A percentile compares a stretch with the other conserved stretches of the same genome.
phyloP scores from a whole-genome alignment of 2,888 invertebrate species.

The Junonia oenone region DNA sequence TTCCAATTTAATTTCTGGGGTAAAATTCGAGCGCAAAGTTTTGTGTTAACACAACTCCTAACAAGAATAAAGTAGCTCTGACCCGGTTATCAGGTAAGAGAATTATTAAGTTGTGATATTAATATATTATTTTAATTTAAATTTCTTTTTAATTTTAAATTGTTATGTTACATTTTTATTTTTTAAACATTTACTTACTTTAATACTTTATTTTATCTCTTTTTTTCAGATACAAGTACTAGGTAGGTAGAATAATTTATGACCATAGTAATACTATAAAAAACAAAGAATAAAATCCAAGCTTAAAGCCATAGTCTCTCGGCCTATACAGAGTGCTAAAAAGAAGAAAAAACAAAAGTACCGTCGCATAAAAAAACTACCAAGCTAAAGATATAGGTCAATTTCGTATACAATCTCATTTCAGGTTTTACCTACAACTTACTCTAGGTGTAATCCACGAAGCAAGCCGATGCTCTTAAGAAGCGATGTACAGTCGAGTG shows the following conservation, averaged over 20 bases:
- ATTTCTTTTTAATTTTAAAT: too few species aligned
- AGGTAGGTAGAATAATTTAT: too few species aligned
- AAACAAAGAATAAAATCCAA: background rate
- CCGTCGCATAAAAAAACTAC: background rate
- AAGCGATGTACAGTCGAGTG: background rate
- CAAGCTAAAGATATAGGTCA: background rate
- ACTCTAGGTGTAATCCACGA: background rate
- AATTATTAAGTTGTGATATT: background rate
- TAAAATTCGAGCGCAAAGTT: background rate
- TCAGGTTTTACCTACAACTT: background rate
- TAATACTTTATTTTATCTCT: too few species aligned
- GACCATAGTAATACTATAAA: too few species aligned
- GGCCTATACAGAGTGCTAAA: background rate
- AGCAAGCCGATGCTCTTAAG: slow-evolving; percentile 5
- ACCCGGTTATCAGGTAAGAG: background rate
- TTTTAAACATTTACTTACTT: too few species aligned
- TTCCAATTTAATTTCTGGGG: background rate
- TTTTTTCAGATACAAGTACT: too few species aligned
- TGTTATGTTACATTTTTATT: too few species aligned
- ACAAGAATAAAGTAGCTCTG: background rate
- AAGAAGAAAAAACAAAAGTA: background rate
- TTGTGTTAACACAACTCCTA: background rate
- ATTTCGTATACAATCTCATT: slow-evolving; percentile 1
- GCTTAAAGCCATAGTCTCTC: background rate
- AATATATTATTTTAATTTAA: too few species aligned